Evolutionary conservation across 2,797 vertebrate genomes (phyloP), one percentile per base, ranked within the genome.

Genomic region (Cossypha dichroa): DNA sequence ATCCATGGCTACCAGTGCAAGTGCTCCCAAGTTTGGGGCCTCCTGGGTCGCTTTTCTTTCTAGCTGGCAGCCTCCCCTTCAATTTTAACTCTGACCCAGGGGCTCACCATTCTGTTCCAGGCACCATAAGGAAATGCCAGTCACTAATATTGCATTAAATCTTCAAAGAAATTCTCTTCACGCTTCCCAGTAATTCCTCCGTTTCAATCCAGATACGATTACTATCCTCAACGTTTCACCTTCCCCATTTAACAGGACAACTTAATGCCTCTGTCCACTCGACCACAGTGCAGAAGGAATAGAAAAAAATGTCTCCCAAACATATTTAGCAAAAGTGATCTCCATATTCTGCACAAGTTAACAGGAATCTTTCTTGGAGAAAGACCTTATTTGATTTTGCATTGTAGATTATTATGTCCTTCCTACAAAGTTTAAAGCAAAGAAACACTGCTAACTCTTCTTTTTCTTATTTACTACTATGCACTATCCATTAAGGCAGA

Each of bases 161-260:
- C 41, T 49, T 20, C 41, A 64, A 52, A 82, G 15, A 78, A 48
- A 51, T 59, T 72, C 3, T 41, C 74, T 74, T 73, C 51, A 48
- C 0, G 0, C 9, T 40, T 68, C 22, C 20, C 36, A 26, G 5
- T 38, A 58, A 36, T 66, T 85, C 31, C 26, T 41, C 49, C 2
- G 0, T 70, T 83, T 81, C 38, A 34, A 17, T 41, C 5, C 29
- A 84, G n/a, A 52, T 43, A 54, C 0, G 1, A 25, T 66, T 41
- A 22, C 63, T 25, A 15, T 15, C 5, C 22, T 25, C 46, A 69
- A 63, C 0, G 0, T 26, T 77, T 63, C 45, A 67, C 15, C 18
- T 23, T 76, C 48, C 7, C 14, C 14, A 31, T 33, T 36, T 40
- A 73, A 36, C 25, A 52, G 54, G 31, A 54, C 13, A 84, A 59